A percentile compares a stretch with the other conserved stretches of the same genome.
phyloP scores from a whole-genome alignment of 2,888 invertebrate genomes.

The Pemphredon lugubris region DNA sequence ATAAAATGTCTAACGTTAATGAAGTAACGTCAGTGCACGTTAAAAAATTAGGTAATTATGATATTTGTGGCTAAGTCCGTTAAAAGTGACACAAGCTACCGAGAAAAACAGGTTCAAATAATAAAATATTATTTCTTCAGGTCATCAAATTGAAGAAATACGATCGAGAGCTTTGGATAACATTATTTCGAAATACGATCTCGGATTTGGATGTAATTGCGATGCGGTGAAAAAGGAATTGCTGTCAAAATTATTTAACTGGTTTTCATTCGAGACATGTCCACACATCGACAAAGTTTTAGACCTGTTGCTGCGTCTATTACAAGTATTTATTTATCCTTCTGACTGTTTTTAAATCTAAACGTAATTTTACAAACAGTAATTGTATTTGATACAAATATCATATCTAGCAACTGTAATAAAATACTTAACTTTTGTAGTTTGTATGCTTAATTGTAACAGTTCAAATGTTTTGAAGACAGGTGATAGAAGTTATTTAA shows the following conservation, averaged over 20 bases:
- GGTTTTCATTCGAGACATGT: conserved; percentile 84
- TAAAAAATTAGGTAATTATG: conserved; percentile 71
- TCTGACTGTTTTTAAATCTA: conserved; percentile 10
- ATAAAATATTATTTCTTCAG: conserved; percentile 73
- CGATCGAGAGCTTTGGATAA: conserved; percentile 83
- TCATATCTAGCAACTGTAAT: too few species aligned
- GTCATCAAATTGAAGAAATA: conserved; percentile 84
- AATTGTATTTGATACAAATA: too few species aligned
- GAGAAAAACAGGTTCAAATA: not conserved
- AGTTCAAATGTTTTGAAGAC: conserved; percentile 60
- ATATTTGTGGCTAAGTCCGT: not conserved
- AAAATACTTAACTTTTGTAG: conserved; percentile 2
- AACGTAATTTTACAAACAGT: not conserved
- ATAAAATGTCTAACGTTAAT: conserved; percentile 63
- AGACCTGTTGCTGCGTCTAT: conserved; percentile 82
- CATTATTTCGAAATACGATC: conserved; percentile 84
- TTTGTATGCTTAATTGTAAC: too few species aligned
- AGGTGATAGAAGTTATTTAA: conserved; percentile 63
- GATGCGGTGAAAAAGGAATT: conserved; percentile 84
- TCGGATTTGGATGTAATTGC: conserved; percentile 85
- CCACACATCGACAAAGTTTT: conserved; percentile 84
- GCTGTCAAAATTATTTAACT: conserved; percentile 84
- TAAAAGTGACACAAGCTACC: not conserved
- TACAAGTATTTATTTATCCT: conserved; percentile 83
- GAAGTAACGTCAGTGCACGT: conserved; percentile 70